A percentile compares a stretch with the other conserved stretches of the same genome.
phyloP scores from a whole-genome alignment of 2,113 vertebrate species.

The Shinisaurus crocodilurus region DNA sequence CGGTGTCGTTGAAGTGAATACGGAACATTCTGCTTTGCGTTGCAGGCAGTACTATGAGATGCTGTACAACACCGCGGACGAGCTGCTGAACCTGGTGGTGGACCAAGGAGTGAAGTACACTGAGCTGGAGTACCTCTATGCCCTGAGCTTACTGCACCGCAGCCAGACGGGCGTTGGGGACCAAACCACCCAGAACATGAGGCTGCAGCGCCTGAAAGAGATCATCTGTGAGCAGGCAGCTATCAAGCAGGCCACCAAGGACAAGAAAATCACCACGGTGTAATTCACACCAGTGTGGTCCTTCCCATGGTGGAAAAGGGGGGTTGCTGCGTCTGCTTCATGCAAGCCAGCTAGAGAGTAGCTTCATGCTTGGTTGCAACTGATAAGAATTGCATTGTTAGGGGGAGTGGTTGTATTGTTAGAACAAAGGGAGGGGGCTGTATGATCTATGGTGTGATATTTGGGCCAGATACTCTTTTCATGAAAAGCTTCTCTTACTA shows the following conservation, averaged over 20 bases:
- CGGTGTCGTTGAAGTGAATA: neutral
- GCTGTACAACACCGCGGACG: constrained; percentile 96
- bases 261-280: constrained; percentile 98
- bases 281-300: neutral
- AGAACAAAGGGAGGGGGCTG: neutral
- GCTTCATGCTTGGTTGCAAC: neutral
- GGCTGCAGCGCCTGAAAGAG: constrained; percentile 96
- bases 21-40: neutral
- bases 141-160: constrained; percentile 92
- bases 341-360: too few relatives aligned
- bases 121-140: constrained; percentile 97
- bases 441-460: too few relatives aligned
- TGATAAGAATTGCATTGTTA: neutral
- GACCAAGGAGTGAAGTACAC: constrained; percentile 98
- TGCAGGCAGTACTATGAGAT: constrained; percentile 97
- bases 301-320: accelerated
- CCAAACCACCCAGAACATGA: constrained; percentile 91
- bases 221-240: constrained; percentile 98
- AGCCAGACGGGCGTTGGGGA: constrained; percentile 98
- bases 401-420: neutral
- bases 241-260: constrained; percentile 98
- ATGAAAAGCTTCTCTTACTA: neutral
- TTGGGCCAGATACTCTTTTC: neutral
- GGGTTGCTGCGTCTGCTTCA: neutral
- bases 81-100: constrained; percentile 97